phyloP scores from a whole-genome alignment of 2,797 vertebrate genomes.

The Oreochromis mossambicus region DNA sequence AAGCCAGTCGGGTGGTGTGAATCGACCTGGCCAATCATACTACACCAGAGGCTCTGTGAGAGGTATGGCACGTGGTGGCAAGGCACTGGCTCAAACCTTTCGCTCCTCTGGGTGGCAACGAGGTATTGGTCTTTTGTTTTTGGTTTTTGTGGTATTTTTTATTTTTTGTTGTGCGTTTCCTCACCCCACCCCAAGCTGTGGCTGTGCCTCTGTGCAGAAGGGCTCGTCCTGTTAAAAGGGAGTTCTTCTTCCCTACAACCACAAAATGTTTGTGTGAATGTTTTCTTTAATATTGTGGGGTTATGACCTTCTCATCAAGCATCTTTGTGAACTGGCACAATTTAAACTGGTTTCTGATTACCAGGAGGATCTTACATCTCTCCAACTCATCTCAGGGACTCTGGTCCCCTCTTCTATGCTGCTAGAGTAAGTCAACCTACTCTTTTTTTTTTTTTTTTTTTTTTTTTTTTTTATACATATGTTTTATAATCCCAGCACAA shows the following conservation, averaged over 20 bases:
- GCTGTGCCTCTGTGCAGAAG: not conserved
- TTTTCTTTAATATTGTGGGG: not conserved
- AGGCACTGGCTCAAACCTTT: constrained; percentile 76
- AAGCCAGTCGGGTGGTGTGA: constrained; percentile 67
- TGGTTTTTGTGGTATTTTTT: not conserved
- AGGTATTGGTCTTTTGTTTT: constrained; percentile 71
- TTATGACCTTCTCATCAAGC: not conserved
- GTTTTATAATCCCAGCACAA: not conserved
- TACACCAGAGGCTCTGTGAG: constrained; percentile 79
- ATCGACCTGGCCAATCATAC: constrained; percentile 79
- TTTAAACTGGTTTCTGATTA: constrained; percentile 56
- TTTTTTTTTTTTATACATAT: not conserved
- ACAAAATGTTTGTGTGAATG: not conserved
- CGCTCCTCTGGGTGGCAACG: constrained; percentile 81
- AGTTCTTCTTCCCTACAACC: not conserved
- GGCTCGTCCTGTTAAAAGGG: not conserved
- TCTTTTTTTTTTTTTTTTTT: too few relatives aligned
- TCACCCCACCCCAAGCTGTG: fast-evolving
- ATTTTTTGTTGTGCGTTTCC: fast-evolving
- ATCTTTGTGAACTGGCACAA: not conserved
- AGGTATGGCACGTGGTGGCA: constrained; percentile 83
- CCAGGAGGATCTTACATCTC: constrained; percentile 79
- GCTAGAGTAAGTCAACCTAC: constrained; percentile 74
- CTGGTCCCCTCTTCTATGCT: constrained; percentile 76
- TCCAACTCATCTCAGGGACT: constrained; percentile 80